Base-by-base conservation (phyloP, 1,140 invertebrate species). In the Heliconius himera region DNA sequence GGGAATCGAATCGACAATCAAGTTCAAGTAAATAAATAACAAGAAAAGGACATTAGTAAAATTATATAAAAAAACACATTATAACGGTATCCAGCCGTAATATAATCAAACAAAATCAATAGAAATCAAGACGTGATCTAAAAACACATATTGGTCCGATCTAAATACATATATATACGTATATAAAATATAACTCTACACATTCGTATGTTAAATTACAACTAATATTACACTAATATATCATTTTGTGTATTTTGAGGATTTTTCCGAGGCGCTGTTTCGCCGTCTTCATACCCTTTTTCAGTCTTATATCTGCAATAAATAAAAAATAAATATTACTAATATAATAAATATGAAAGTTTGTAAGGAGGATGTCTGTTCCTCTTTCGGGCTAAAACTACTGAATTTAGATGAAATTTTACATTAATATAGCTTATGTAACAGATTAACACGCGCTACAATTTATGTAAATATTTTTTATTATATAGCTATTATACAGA, bases 231-330 rank as follows among this genome's bases (percentile, higher is more conserved):
- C 71, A 76, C 86, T 89, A 95, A 93, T 94, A 94, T 89, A 97
- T 96, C 97, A 98, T 97, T 95, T 97, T 97, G 88, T 98, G 97
- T 89, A 98, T 97, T 94, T 98, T 98, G 72, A 98, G 95, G 85
- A 98, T 98, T 95, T 98, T 98, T 36, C 98, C 98, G 80, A 98
- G 95, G 81, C 98, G 96, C 92, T 99, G 98, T 91, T 99, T 99
- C 3, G 97, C 97, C 77, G 98, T 99, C 88, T 98, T 98, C 96
- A 98, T 97, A 66, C 98, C 98, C 94, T 98, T 98, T 94, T 97
- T 97, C 84, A 97, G 97, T 95, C 96, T 97, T 96, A 95, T 86
- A 95, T 93, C 95, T 95, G 90, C 74, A 95, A 85, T 51, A 51
- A 56, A 56, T 22, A 60, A 60, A 60, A n/a, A 22, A 1, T 22